Percentiles rank a stretch among this genome's conserved stretches.
Conservation (phyloP, 1,140 invertebrate genomes). For the Octopus bimaculoides region DNA sequence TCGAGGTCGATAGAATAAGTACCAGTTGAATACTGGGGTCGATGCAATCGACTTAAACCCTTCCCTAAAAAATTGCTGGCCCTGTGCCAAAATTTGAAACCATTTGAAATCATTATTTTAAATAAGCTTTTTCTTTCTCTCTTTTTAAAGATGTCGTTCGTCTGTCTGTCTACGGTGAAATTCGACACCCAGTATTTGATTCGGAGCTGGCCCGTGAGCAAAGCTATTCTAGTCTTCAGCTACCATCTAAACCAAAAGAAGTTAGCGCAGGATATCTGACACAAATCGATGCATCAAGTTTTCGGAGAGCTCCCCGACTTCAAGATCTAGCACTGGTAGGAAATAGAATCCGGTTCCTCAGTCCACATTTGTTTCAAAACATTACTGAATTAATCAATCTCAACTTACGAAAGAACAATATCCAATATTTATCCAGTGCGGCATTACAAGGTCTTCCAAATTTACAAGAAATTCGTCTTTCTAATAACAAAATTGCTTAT, state of each 20-base stretch:
- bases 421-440: constrained; percentile 21
- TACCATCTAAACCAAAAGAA: neutral
- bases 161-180: neutral
- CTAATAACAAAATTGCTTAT: constrained; percentile 22
- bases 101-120: too few relatives aligned
- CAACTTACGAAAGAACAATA: constrained; percentile 28
- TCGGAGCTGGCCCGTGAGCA: neutral
- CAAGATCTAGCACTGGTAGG: constrained; percentile 24
- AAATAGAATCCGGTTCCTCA: constrained; percentile 22
- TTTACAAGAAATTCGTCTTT: constrained; percentile 23
- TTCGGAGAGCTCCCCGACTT: constrained; percentile 12
- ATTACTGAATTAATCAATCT: constrained; percentile 20
- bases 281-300: constrained; percentile 17
- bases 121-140: neutral
- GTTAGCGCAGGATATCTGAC: constrained; percentile 16
- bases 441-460: constrained; percentile 16
- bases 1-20: too few relatives aligned
- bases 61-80: too few relatives aligned
- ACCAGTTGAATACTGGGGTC: too few relatives aligned
- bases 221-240: neutral
- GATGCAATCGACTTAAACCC: too few relatives aligned
- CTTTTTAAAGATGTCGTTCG: neutral
- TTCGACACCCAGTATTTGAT: neutral
- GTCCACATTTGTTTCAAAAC: constrained; percentile 20
- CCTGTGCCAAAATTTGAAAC: too few relatives aligned